Evolutionary conservation across 1,140 invertebrate genomes (phyloP).

Genomic region (Pseudomyrmex cubaensis): DNA sequence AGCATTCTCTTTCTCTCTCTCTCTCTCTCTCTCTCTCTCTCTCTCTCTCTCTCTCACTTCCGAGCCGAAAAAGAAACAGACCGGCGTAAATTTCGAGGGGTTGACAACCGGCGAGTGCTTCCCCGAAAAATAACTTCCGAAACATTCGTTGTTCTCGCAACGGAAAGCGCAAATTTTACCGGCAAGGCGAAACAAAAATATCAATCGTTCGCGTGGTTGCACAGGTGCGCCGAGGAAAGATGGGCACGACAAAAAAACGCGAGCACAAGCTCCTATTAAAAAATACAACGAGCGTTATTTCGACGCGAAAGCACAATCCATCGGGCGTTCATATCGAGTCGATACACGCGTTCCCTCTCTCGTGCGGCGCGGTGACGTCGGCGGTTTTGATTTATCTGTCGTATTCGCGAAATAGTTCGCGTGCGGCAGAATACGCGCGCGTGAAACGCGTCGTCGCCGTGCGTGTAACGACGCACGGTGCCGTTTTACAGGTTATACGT

Average conservation of each 20-base stretch:
- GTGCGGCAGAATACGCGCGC: conserved; percentile 8
- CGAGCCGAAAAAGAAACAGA: conserved; percentile 46
- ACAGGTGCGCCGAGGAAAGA: not conserved
- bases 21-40: not conserved
- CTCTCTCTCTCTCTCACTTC: no score
- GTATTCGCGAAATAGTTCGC: conserved; percentile 35
- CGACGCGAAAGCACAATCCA: not conserved
- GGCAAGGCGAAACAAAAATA: conserved; percentile 30
- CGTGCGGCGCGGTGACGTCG: not conserved
- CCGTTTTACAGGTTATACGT: conserved; percentile 27
- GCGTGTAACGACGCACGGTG: not conserved
- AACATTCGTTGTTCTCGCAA: not conserved
- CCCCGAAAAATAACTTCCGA: conserved; percentile 27
- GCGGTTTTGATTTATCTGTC: conserved; percentile 46
- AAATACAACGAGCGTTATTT: not conserved
- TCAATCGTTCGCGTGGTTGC: conserved; percentile 12
- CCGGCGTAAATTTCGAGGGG: conserved; percentile 28
- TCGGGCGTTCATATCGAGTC: not conserved
- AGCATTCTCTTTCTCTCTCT: not conserved
- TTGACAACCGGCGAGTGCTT: conserved; percentile 36
- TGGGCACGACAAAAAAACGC: not conserved
- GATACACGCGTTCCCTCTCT: conserved; percentile 1
- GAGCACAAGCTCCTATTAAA: not conserved
- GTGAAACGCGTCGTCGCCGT: conserved; percentile 10
- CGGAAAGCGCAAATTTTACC: conserved; percentile 18